A percentile compares a stretch with the other conserved stretches of the same genome.
Evolutionary conservation across 2,113 vertebrate genomes (phyloP).

Genomic region (Peromyscus californicus): DNA sequence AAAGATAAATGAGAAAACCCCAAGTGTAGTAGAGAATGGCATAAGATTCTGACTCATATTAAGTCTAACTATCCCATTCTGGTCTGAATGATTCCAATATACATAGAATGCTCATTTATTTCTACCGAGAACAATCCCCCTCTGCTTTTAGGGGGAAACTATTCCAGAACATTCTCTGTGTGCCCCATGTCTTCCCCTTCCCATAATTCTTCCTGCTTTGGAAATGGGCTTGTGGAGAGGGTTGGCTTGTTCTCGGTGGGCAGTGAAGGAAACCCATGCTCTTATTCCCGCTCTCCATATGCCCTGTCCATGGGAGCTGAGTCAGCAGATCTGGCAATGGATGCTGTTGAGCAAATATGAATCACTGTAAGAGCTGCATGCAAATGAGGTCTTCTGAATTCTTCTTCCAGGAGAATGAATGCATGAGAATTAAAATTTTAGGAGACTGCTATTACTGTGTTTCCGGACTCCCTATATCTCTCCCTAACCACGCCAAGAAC

Average conservation of each 20-base stretch:
- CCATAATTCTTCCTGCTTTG: neutral
- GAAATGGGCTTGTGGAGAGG: fast-evolving
- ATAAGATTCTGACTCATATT: neutral
- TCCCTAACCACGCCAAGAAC: constrained; percentile 98
- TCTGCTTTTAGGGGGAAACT: neutral
- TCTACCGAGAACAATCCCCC: neutral
- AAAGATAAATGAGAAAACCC: neutral
- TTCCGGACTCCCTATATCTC: constrained; percentile 96
- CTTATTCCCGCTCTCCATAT: neutral
- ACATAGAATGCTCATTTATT: neutral
- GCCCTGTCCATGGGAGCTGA: too few relatives aligned
- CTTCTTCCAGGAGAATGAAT: constrained; percentile 96
- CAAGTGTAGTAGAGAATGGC: neutral
- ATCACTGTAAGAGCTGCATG: neutral
- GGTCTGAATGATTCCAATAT: neutral
- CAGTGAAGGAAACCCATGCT: neutral
- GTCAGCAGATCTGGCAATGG: neutral
- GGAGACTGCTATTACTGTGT: constrained; percentile 99
- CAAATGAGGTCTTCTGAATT: constrained; percentile 54
- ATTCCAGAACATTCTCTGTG: neutral
- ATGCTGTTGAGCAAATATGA: neutral
- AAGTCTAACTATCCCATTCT: neutral
- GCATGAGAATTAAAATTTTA: constrained; percentile 99
- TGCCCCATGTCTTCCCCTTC: neutral
- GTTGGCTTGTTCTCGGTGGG: too few relatives aligned